Base-by-base conservation (phyloP, 2,888 invertebrate genomes). In the Tetropium fuscum region DNA sequence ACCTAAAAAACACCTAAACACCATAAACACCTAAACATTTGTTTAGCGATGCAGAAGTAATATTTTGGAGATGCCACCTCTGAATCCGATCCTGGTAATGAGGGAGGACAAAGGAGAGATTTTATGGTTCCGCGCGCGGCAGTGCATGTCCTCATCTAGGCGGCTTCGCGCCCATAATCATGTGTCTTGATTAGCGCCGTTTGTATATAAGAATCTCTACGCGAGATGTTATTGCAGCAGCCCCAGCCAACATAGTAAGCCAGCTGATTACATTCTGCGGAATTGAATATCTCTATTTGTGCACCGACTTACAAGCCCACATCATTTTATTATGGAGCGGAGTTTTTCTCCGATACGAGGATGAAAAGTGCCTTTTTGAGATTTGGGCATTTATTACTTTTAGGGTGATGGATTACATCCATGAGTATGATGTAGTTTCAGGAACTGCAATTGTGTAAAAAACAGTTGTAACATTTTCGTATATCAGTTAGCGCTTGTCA, bases 161-260 rank as follows among this genome's bases (percentile, higher is more conserved):
- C 64, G 73, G 75, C 72, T 72, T 68, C 72, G 73, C 70, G 71
- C 74, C 79, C 78, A 81, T 81, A 81, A 81, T 81, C 81, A 78
- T 81, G 80, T 79, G 81, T 81, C 81, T 81, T 81, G 81, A 81
- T 81, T 81, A 81, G 80, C 79, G 75, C 79, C 80, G 78, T 80
- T 81, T 80, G 80, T 80, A 77, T 77, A 78, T 78, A 80, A 79
- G 79, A 78, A 78, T 66, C 63, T 60, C 57, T 40, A 34, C 66
- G 73, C 74, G 75, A 72, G 72, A 75, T 77, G 76, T 78, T 77
- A 74, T 74, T 72, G 71, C 73, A 72, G 60, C 70, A 66, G 45
- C 54, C 63, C 64, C 68, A 55, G 51, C 61, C 58, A 56, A 51
- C 57, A 53, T 56, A 56, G 58, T 64, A 64, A 64, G 61, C 64